Conservation (phyloP, 2,113 vertebrate genomes). For the Plestiodon gilberti region DNA sequence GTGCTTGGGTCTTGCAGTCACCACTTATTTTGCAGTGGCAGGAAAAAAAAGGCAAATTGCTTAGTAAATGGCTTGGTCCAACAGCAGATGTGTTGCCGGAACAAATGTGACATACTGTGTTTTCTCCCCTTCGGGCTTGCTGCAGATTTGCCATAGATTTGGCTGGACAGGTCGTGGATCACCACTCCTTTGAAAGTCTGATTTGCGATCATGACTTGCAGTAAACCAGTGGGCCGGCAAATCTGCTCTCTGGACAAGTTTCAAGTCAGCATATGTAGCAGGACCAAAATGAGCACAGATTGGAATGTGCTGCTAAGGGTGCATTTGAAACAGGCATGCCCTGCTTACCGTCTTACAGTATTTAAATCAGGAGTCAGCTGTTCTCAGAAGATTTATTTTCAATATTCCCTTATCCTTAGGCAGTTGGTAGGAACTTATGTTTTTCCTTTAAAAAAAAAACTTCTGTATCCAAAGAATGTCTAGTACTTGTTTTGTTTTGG, state of each 20-base stretch:
- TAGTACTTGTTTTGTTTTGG: slow-evolving; percentile 44
- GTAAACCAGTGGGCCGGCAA: slow-evolving; percentile 35
- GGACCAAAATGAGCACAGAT: slow-evolving; percentile 22
- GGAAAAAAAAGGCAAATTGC: neutral
- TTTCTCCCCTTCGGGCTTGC: slow-evolving; percentile 49
- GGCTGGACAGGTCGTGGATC: slow-evolving; percentile 40
- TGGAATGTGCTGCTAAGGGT: slow-evolving; percentile 43
- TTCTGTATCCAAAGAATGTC: neutral
- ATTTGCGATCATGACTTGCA: slow-evolving; percentile 54
- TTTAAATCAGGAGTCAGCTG: slow-evolving; percentile 54
- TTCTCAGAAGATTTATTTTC: slow-evolving; percentile 57
- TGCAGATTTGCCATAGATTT: slow-evolving; percentile 48
- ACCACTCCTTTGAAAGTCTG: slow-evolving; percentile 47
- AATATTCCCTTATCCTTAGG: slow-evolving; percentile 15
- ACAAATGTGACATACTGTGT: slow-evolving; percentile 41
- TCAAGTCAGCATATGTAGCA: slow-evolving; percentile 36
- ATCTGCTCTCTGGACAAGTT: slow-evolving; percentile 55
- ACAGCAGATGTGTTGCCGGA: slow-evolving; percentile 8
- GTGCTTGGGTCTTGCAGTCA: slow-evolving; percentile 39
- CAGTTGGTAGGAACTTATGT: slow-evolving; percentile 41
- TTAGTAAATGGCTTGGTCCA: slow-evolving; percentile 53
- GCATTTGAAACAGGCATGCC: slow-evolving; percentile 53
- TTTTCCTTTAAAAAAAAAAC: slow-evolving; percentile 23
- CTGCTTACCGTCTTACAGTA: slow-evolving; percentile 48
- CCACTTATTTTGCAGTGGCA: slow-evolving; percentile 20